Base-by-base conservation (phyloP, 2,888 invertebrate genomes). In the Nudaria mundana region DNA sequence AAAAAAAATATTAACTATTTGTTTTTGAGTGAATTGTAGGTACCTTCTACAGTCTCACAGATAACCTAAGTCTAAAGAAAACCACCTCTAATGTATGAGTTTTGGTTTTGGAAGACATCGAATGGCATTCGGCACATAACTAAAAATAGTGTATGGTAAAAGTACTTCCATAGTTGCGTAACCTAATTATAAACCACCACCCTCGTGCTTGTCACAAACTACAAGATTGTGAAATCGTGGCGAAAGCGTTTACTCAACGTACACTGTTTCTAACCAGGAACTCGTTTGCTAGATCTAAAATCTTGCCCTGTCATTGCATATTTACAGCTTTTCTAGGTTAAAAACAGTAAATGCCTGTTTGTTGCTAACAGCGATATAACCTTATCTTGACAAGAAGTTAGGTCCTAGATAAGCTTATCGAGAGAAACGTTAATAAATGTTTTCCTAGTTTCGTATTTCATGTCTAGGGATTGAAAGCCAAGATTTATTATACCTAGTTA, bases 231-330 rank as follows among this genome's bases (percentile, higher is more conserved):
- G 70, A 73, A 75, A 76, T 70, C 70, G 54, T 40, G 49, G 71
- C 65, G 77, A 77, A 76, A 79, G 76, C 56, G 54, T 52, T 76
- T 76, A 62, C 61, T 68, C 69, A 78, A 77, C 54, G 35, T 30
- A 32, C 18, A 44, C 48, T 51, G 52, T 56, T 61, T 48, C 56
- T 56, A 60, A 57, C 40, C 59, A 64, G 65, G 61, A 64, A 68
- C 48, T 57, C 44, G 39, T 23, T 35, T 41, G 30, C 38, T 35
- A 45, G 48, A 52, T 51, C 41, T 50, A 30, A 52, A 44, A 44
- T 37, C 50, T 45, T 31, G 37, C 37, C 37, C 31, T 45, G 37
- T 44, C 39, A 12, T 37, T 11, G 24, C 15, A 24, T 24, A 24
- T 24, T 16, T 16, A 14, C 14, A 23, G 40, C 35, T 48, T 48